Base-by-base conservation (phyloP, 2,797 vertebrate species). In the Neosilurus hyrtlii region DNA sequence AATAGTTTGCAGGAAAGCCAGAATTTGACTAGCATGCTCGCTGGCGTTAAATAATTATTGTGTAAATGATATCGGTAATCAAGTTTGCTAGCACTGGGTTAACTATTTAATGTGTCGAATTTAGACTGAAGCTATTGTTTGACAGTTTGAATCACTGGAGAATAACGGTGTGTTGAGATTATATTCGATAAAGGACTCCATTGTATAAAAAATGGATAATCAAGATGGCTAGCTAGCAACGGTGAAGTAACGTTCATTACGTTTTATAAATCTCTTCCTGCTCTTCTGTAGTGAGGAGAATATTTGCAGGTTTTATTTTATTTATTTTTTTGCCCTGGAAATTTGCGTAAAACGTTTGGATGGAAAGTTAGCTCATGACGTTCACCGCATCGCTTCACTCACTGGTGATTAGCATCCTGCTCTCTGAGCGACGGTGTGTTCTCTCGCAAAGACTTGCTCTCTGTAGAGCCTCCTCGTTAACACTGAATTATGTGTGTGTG, bases 321-420 rank as follows among this genome's bases (percentile, higher is more conserved):
- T n/a, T n/a, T n/a, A n/a, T n/a, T n/a, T n/a, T n/a, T n/a, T n/a
- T n/a, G n/a, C 37, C 37, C 37, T 26, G 35, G 1, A 51, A 63
- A 51, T 78, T 77, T 63, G 75, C 59, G 14, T 77, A 49, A 78
- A 78, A 63, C 59, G n/a, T 63, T 63, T 78, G 75, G 75, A 78
- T 78, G 75, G 75, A 78, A 63, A 78, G 20, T 51, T 78, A 51
- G 37, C 43, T 63, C n/a, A 11, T 11, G 75, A 24, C n/a, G 4
- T 63, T 9, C 59, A 18, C 5, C 59, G 8, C 6, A 22, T 43
- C 56, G 35, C 74, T 76, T 61, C 20, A 43, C 74, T 83, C 65
- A 56, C 80, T 77, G 70, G 74, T 85, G 76, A 84, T 81, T 65
- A 80, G 79, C 79, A 59, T 79, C 73, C 78, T 82, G 82, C 82